Percentiles rank a stretch among this genome's conserved stretches.
phyloP scores from a whole-genome alignment of 2,113 vertebrate genomes.

The Neogobius melanostomus region DNA sequence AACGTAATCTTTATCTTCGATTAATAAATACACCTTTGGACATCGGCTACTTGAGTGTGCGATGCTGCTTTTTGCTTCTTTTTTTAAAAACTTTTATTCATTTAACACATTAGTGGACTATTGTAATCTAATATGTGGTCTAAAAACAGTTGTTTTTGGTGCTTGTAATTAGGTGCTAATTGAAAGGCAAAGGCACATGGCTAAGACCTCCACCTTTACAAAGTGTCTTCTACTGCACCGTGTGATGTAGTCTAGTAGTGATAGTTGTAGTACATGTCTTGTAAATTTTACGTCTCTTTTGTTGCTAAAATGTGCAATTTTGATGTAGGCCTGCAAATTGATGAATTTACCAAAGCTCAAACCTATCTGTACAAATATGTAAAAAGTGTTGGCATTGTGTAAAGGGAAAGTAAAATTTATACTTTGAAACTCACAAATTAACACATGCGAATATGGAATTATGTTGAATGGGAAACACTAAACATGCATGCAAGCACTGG shows the following conservation, averaged over 20 bases:
- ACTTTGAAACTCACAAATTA: neutral
- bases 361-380: neutral
- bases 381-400: neutral
- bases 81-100: slow-evolving; percentile 16
- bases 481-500: neutral
- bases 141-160: slow-evolving; percentile 45
- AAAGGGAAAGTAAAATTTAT: neutral
- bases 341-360: neutral
- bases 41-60: too few relatives aligned
- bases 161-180: slow-evolving; percentile 44
- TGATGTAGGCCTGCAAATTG: neutral
- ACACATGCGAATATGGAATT: neutral
- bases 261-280: neutral
- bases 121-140: slow-evolving; percentile 30
- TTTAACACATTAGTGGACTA: slow-evolving; percentile 46
- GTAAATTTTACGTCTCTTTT: neutral
- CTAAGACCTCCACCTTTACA: neutral
- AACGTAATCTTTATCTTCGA: too few relatives aligned
- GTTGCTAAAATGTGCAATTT: neutral
- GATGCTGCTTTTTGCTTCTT: too few relatives aligned
- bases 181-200: slow-evolving; percentile 49
- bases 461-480: neutral
- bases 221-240: too few relatives aligned
- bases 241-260: too few relatives aligned
- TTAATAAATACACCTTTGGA: too few relatives aligned